Percentiles rank a stretch among this genome's conserved stretches.
Conservation (phyloP, 2,113 vertebrate genomes). For the Ochotona princeps region DNA sequence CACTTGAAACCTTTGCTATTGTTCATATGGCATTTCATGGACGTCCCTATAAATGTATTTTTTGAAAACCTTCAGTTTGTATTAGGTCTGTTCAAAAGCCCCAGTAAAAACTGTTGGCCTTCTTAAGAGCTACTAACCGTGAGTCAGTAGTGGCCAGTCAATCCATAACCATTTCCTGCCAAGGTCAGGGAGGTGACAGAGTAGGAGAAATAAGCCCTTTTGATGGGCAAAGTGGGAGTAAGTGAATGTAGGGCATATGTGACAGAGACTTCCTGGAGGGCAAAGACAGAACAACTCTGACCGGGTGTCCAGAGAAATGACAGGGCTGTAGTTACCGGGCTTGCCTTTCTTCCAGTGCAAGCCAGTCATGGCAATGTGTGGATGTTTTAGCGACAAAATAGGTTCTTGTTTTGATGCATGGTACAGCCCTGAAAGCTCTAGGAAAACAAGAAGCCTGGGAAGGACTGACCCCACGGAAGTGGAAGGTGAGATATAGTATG, state of each 20-base stretch:
- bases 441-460: not conserved
- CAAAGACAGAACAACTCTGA: not conserved
- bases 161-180: not conserved
- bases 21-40: not conserved
- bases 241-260: accelerated
- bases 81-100: not conserved
- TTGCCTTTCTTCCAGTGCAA: not conserved
- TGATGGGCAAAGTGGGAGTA: not conserved
- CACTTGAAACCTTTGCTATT: not conserved
- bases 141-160: not conserved
- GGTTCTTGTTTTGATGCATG: not conserved
- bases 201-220: not conserved
- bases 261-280: not conserved
- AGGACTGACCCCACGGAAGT: not conserved
- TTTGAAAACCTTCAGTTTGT: not conserved
- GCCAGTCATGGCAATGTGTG: not conserved
- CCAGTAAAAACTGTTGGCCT: not conserved
- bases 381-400: not conserved
- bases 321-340: too few species aligned
- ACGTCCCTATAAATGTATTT: not conserved
- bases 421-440: constrained; percentile 7
- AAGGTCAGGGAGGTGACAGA: not conserved
- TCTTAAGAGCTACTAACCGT: not conserved
- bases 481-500: not conserved
- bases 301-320: not conserved